Base-by-base conservation (phyloP, 2,888 invertebrate species). In the Slavum lentiscoides region DNA sequence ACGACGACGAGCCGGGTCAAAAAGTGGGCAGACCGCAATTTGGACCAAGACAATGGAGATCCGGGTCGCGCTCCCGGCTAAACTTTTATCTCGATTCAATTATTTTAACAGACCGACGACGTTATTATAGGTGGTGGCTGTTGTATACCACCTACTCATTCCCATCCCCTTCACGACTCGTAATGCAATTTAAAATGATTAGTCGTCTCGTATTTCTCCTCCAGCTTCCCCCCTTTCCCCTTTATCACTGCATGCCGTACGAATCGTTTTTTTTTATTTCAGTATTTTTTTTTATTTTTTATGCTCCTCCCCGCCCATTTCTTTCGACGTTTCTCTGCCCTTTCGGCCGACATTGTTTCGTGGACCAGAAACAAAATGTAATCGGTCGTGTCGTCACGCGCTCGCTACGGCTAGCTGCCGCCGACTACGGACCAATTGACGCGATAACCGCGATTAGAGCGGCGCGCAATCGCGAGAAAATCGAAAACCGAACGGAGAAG, bases 11-110 rank as follows among this genome's bases (percentile, higher is more conserved):
- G 53, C n/a, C 53, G 70, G 77, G 64, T 80, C 77, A 53, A 74
- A 77, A 77, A 58, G 62, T 19, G 68, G 69, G 59, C 53, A 77
- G 61, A 70, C 77, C 77, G 77, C 77, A 77, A 77, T 77, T 77
- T 77, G 69, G 61, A 69, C 76, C 76, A 64, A 80, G 70, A 80
- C 70, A 80, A 80, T 80, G n/a, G n/a, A 70, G 70, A 77, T 69
- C 59, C 69, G 62, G 70, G 77, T 80, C 55, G 70, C 19, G 70
- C 70, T 70, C 53, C 77, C 70, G 77, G 77, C 70, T 62, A 80
- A 77, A 80, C 77, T 80, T 80, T 80, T 80, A 80, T 80, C 77
- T 80, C 77, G 77, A 80, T 80, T 80, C 77, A 80, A 80, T 80
- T 80, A 80, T 80, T 80, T 80, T 70, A 70, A 80, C 77, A 80